phyloP scores from a whole-genome alignment of 1,140 invertebrate species.

The Drosophila gunungcola region DNA sequence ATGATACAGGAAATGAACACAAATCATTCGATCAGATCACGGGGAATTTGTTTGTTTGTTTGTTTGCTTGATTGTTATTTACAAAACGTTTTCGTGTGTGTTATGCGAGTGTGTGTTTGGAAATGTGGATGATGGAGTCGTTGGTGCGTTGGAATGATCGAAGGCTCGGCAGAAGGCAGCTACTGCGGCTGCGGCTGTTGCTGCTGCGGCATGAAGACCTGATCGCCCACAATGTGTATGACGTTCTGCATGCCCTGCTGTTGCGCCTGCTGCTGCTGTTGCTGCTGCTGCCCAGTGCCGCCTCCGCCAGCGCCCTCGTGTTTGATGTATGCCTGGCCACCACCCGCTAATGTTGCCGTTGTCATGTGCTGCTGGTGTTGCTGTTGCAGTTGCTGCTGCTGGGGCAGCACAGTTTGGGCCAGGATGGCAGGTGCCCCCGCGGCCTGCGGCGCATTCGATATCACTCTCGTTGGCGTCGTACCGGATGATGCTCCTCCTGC shows the following conservation, averaged over 20 bases:
- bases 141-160: constrained; percentile 67
- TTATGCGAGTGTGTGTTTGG: constrained; percentile 19
- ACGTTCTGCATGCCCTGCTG: constrained; percentile 80
- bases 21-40: constrained; percentile 68
- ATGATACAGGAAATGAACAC: constrained; percentile 65
- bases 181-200: constrained; percentile 48
- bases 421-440: constrained; percentile 48
- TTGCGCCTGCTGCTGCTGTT: constrained; percentile 53
- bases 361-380: constrained; percentile 64
- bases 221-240: constrained; percentile 81
- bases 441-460: constrained; percentile 49
- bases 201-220: constrained; percentile 73
- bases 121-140: constrained; percentile 38
- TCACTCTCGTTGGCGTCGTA: constrained; percentile 61
- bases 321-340: constrained; percentile 67
- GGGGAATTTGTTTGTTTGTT: constrained; percentile 41
- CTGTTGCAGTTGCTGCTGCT: constrained; percentile 56
- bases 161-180: constrained; percentile 35
- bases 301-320: constrained; percentile 54
- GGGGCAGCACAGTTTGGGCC: constrained; percentile 65
- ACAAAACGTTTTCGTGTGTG: constrained; percentile 56
- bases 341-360: constrained; percentile 62
- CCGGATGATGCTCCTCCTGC: constrained; percentile 19
- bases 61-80: constrained; percentile 55
- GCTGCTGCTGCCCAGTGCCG: constrained; percentile 36